phyloP scores from a whole-genome alignment of 2,113 vertebrate species.

The Gallinago paraguaiae region DNA sequence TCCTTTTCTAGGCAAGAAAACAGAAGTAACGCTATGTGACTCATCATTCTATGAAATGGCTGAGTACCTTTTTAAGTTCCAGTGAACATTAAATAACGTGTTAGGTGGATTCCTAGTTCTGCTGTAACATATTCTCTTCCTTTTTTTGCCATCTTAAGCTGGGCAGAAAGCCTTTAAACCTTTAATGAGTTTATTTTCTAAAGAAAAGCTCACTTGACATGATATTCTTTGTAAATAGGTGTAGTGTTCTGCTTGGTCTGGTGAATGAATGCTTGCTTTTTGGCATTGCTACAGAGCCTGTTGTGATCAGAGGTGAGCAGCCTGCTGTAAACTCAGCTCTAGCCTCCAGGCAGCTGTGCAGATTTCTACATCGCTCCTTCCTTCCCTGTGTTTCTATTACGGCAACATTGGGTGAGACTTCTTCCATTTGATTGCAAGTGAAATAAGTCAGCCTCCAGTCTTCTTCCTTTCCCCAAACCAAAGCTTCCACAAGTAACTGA shows the following conservation, averaged over 20 bases:
- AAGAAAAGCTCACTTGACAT: background rate
- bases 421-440: background rate
- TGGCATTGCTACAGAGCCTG: background rate
- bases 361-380: background rate
- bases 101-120: background rate
- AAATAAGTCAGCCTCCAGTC: background rate
- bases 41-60: background rate
- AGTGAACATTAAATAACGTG: background rate
- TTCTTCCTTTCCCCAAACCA: background rate
- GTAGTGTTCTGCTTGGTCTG: background rate
- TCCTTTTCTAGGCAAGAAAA: background rate
- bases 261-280: background rate
- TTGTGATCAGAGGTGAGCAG: constrained; percentile 17
- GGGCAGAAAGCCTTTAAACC: background rate
- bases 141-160: background rate
- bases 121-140: background rate
- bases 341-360: constrained; percentile 17
- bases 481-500: background rate
- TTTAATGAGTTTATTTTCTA: background rate
- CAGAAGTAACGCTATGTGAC: background rate
- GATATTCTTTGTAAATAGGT: background rate
- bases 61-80: background rate
- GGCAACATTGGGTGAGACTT: background rate
- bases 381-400: background rate
- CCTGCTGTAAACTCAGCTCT: background rate